Percentiles rank a stretch among this genome's conserved stretches.
phyloP scores from a whole-genome alignment of 2,797 vertebrate species.

The Eospalax fontanierii region DNA sequence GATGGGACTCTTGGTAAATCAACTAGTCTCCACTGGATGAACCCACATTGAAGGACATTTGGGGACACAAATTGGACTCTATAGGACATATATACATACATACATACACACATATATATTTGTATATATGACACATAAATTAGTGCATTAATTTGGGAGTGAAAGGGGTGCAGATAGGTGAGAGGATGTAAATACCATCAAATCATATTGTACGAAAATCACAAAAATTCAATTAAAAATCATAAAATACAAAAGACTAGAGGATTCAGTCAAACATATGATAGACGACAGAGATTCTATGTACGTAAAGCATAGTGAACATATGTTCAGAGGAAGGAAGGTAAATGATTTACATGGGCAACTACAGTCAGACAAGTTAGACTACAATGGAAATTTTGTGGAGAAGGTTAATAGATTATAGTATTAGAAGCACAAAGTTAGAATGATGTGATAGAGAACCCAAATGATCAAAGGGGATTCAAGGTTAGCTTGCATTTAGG shows the following conservation, averaged over 20 bases:
- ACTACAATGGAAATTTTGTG: background rate
- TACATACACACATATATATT: no score
- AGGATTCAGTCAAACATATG: background rate
- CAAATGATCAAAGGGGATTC: background rate
- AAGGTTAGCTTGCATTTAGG: conserved; percentile 1
- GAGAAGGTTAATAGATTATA: background rate
- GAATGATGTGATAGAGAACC: background rate
- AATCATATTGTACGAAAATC: no score
- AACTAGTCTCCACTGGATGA: no score
- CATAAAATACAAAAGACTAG: background rate
- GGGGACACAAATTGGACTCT: no score
- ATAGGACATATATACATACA: no score
- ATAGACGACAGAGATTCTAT: background rate
- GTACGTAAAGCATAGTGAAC: background rate
- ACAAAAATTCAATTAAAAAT: no score
- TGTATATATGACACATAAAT: no score
- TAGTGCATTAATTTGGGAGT: no score
- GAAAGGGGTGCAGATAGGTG: no score
- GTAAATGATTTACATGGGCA: background rate
- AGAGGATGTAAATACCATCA: no score
- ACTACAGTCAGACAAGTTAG: background rate
- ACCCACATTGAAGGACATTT: no score
- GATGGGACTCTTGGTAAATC: no score
- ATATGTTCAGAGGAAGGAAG: background rate
- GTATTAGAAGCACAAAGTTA: background rate